A percentile compares a stretch with the other conserved stretches of the same genome.
Conservation (phyloP, 1,140 invertebrate genomes). For the Callitettix versicolor region DNA sequence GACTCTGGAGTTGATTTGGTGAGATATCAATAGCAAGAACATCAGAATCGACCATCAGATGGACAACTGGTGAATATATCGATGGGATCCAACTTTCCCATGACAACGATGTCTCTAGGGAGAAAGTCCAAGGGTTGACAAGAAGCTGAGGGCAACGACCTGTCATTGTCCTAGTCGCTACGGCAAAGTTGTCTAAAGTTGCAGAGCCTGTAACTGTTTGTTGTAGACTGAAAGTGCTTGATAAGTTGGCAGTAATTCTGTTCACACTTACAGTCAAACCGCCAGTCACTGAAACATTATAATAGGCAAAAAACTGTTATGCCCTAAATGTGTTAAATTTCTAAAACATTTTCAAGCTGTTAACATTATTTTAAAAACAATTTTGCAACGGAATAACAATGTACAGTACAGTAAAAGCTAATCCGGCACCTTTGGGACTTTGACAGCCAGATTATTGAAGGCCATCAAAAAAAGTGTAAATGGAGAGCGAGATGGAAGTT, state of each 20-base stretch:
- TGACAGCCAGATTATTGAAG: too few species aligned
- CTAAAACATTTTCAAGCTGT: too few species aligned
- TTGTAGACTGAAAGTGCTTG: not conserved
- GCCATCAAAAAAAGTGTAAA: too few species aligned
- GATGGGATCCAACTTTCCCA: slow-evolving; percentile 45
- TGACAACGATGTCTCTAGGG: slow-evolving; percentile 32
- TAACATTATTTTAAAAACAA: too few species aligned
- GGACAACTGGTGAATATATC: slow-evolving; percentile 32
- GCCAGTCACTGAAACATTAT: not conserved
- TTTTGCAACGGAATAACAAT: too few species aligned
- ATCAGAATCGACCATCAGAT: slow-evolving; percentile 41
- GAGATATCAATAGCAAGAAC: slow-evolving; percentile 19
- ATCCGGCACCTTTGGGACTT: too few species aligned
- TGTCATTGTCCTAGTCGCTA: not conserved
- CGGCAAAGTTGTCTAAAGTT: not conserved
- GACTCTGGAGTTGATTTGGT: slow-evolving; percentile 5
- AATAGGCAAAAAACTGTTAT: too few species aligned
- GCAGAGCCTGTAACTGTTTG: not conserved
- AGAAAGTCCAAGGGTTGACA: slow-evolving; percentile 4
- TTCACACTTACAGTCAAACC: slow-evolving; percentile 11
- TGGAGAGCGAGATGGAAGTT: too few species aligned
- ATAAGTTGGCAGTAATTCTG: not conserved
- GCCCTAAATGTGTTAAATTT: too few species aligned
- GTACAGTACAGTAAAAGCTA: too few species aligned
- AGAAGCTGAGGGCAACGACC: not conserved